phyloP scores from a whole-genome alignment of 2,888 invertebrate species.

The Andrena dorsata region DNA sequence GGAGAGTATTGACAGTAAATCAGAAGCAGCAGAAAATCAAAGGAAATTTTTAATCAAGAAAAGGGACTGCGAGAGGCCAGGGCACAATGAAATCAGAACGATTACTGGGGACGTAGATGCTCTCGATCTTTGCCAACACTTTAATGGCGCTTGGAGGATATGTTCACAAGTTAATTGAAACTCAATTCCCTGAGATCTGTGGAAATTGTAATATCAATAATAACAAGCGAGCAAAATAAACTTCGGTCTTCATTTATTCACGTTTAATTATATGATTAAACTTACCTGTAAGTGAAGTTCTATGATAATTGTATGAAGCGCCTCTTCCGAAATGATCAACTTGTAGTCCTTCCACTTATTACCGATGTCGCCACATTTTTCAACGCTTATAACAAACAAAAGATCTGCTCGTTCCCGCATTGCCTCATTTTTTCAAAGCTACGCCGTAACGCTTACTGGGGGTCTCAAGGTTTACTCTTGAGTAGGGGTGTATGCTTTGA shows the following conservation, averaged over 20 bases:
- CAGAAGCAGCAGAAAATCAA: neutral
- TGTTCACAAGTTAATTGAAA: no score
- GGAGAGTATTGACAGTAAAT: neutral
- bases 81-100: constrained; percentile 4
- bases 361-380: no score
- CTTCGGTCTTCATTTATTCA: neutral
- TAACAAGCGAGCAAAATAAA: neutral
- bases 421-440: no score
- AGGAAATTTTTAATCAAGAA: constrained; percentile 4
- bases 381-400: no score
- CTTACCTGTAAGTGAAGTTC: no score
- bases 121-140: neutral
- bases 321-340: no score
- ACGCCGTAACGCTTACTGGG: no score
- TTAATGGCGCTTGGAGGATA: neutral
- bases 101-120: neutral
- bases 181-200: neutral
- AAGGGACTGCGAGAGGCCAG: neutral
- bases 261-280: neutral
- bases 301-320: no score
- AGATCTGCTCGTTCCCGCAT: no score
- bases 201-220: neutral
- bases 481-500: no score
- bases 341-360: no score
- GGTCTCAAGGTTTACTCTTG: no score